Evolutionary conservation across 2,113 vertebrate genomes (phyloP).

Genomic region (Scalopus aquaticus): DNA sequence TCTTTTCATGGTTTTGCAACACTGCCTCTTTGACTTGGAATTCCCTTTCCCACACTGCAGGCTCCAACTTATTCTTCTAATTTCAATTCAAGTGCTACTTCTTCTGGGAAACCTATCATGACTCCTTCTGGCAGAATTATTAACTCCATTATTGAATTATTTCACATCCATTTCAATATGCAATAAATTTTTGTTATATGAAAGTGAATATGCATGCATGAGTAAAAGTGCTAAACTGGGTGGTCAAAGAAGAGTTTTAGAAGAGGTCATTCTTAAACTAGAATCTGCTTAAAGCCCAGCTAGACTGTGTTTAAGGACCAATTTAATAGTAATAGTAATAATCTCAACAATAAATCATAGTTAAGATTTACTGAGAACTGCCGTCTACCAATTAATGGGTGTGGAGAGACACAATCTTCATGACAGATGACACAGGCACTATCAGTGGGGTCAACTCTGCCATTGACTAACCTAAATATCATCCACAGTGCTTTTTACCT

Average conservation of each 20-base stretch:
- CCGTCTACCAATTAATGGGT: not conserved
- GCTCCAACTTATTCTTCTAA: not conserved
- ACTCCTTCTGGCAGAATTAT: not conserved
- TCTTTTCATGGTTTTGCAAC: not conserved
- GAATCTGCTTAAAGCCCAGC: not conserved
- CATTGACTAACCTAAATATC: not conserved
- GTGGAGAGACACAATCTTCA: not conserved
- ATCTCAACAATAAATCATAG: not conserved
- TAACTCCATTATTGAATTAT: not conserved
- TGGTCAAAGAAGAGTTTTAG: not conserved
- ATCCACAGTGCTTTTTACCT: not conserved
- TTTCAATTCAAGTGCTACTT: not conserved
- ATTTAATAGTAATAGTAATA: not conserved
- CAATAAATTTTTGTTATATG: not conserved
- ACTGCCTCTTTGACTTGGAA: not conserved
- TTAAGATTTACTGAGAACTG: not conserved
- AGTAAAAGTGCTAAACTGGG: not conserved
- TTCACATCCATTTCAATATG: not conserved
- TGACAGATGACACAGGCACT: not conserved
- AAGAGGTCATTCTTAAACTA: not conserved
- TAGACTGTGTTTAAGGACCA: not conserved
- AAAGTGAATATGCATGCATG: not conserved
- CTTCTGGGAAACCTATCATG: not conserved
- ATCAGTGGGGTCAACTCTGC: not conserved
- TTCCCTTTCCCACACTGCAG: not conserved